A percentile compares a stretch with the other conserved stretches of the same genome.
phyloP scores from a whole-genome alignment of 35 echinoderm and acorn worm species.

The Anneissia japonica region DNA sequence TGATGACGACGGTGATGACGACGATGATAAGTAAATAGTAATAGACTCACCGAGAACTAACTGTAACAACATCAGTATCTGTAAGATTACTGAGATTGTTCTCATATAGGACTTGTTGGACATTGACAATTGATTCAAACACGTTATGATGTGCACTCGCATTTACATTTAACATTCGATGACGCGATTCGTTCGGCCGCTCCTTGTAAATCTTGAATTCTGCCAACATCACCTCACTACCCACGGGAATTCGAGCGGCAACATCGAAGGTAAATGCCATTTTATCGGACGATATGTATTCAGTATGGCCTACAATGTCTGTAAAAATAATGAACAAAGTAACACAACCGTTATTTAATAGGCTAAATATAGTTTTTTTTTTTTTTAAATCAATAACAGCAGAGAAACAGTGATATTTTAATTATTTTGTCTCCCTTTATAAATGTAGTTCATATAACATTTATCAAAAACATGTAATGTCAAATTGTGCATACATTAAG shows the following conservation, averaged over 20 bases:
- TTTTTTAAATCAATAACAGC: no score
- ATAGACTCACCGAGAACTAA: neutral
- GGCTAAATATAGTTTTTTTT: no score
- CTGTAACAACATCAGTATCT: neutral
- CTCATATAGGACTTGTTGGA: neutral
- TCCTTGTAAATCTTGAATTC: conserved; percentile 89
- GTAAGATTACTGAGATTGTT: neutral
- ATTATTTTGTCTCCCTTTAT: no score
- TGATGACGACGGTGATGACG: no score
- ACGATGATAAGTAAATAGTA: neutral
- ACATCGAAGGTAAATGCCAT: conserved; percentile 60
- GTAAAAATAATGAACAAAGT: no score
- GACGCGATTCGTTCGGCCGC: conserved; percentile 64
- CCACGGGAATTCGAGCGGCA: conserved; percentile 31
- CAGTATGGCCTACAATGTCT: conserved; percentile 65
- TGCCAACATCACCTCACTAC: conserved; percentile 77
- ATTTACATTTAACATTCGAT: neutral
- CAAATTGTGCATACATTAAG: no score
- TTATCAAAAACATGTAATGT: no score
- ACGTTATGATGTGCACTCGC: neutral
- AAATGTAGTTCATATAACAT: no score
- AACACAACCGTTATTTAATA: no score
- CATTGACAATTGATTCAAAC: neutral
- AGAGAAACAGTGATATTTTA: no score
- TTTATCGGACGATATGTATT: neutral